Evolutionary conservation across 2,113 vertebrate species (phyloP).

Genomic region (Heptranchias perlo): DNA sequence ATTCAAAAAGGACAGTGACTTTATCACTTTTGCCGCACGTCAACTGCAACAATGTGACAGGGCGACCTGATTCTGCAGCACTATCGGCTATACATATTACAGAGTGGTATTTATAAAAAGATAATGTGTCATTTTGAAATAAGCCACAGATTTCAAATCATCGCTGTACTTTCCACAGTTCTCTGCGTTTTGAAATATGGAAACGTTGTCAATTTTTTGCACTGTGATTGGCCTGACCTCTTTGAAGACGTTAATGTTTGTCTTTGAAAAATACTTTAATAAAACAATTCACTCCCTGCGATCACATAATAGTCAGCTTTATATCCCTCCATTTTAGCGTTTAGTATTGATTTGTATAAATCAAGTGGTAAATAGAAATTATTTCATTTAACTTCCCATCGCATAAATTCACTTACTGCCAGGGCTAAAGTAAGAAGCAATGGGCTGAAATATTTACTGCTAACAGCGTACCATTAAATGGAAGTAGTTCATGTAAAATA

Average conservation of each 20-base stretch:
- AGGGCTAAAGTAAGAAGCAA: background rate
- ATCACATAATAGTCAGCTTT: background rate
- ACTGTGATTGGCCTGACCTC: background rate
- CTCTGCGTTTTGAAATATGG: background rate
- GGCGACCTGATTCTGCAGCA: background rate
- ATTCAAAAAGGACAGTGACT: background rate
- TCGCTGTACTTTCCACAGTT: background rate
- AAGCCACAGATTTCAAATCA: background rate
- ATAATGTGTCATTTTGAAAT: background rate
- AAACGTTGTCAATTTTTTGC: background rate
- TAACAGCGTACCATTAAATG: background rate
- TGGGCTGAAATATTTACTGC: background rate
- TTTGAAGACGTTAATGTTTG: background rate
- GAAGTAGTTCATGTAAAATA: background rate
- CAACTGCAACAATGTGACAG: background rate
- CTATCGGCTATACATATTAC: background rate
- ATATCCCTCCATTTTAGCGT: no score
- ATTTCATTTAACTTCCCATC: background rate
- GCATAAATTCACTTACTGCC: background rate
- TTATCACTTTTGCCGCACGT: background rate
- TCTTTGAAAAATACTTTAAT: background rate
- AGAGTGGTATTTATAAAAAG: background rate
- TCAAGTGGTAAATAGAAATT: background rate
- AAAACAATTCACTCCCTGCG: background rate
- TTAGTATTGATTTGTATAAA: background rate